Conservation (phyloP, 2,113 vertebrate species). For the Stercorarius parasiticus region DNA sequence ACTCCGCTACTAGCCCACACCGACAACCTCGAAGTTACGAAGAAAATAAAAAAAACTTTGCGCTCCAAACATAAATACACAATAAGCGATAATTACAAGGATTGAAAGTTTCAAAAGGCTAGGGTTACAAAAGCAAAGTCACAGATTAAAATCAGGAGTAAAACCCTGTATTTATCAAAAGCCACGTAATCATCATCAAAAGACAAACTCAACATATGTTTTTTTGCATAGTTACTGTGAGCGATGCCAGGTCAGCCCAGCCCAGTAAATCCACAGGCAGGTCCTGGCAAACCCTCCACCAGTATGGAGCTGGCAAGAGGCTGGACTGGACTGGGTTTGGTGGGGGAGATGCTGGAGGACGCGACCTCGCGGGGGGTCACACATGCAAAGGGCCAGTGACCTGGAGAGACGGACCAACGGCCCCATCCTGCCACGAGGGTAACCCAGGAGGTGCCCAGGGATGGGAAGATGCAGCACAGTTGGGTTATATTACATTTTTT, state of each 20-base stretch:
- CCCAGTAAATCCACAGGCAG: neutral
- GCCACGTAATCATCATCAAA: neutral
- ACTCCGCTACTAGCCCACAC: accelerated
- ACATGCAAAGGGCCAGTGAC: accelerated
- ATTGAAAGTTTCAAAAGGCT: neutral
- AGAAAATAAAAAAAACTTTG: neutral
- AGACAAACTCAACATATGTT: neutral
- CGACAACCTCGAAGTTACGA: accelerated
- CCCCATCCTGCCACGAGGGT: neutral
- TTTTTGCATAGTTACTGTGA: neutral
- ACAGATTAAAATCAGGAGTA: neutral
- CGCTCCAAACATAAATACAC: neutral
- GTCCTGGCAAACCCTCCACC: neutral
- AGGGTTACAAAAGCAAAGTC: neutral
- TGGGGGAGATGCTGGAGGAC: too few relatives aligned
- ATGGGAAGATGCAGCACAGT: neutral
- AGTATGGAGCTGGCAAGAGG: neutral
- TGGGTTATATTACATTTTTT: neutral
- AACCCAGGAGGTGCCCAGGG: neutral
- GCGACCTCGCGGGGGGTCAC: neutral
- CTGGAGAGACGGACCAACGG: accelerated
- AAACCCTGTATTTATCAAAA: neutral
- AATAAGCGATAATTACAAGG: neutral
- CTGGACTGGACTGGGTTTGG: neutral
- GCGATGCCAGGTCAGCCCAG: accelerated